phyloP scores from a whole-genome alignment of 2,113 vertebrate genomes.

The Gymnobelideus leadbeateri region DNA sequence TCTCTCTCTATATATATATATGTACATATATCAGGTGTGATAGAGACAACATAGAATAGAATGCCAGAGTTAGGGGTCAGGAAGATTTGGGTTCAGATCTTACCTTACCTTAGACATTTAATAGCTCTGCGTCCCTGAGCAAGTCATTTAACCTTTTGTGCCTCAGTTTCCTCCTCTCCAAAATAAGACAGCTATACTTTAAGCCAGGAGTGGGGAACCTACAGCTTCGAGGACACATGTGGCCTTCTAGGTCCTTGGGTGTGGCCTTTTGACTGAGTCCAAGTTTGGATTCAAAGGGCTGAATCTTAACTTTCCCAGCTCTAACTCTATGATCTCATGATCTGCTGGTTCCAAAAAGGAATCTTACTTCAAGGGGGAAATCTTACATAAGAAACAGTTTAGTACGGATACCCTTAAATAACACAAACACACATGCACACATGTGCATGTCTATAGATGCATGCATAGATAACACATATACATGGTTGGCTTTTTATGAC shows the following conservation, averaged over 20 bases:
- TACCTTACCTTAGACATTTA: not conserved
- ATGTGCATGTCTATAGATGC: not conserved
- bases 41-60: not conserved
- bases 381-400: not conserved
- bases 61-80: not conserved
- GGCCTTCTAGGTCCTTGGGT: no score
- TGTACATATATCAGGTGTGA: not conserved
- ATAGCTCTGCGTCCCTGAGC: not conserved
- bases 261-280: no score
- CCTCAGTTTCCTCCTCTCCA: not conserved
- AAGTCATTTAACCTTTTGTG: not conserved
- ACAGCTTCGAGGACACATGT: no score
- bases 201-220: no score
- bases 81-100: not conserved
- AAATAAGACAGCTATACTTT: not conserved
- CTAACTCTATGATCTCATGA: not conserved
- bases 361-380: slow-evolving; percentile 29
- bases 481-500: not conserved
- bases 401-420: not conserved
- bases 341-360: slow-evolving; percentile 13
- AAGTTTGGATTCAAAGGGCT: no score
- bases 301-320: not conserved
- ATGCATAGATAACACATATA: not conserved
- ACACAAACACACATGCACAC: not conserved
- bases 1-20: no score